These are phyloP conservation scores for Chouioia cunea DNA, from an alignment of 2,888 invertebrate species.

Conservation along the genomic window DNA sequence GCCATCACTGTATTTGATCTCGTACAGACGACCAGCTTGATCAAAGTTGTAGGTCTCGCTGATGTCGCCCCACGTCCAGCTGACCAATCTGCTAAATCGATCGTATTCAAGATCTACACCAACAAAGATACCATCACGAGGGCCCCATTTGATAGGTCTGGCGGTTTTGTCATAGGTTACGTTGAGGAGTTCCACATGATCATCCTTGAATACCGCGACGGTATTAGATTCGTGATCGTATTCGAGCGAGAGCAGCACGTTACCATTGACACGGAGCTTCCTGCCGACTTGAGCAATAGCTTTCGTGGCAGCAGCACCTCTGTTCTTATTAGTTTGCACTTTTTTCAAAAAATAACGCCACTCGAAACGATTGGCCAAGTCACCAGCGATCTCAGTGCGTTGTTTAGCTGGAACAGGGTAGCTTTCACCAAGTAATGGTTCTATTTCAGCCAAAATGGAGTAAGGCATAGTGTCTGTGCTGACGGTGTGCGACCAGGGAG, in stretches of 20 bases:
- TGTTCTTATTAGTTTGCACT: slow-evolving; percentile 72
- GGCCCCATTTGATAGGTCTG: slow-evolving; percentile 87
- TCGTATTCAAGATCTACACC: slow-evolving; percentile 94
- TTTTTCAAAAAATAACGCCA: slow-evolving; percentile 94
- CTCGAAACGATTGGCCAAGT: slow-evolving; percentile 92
- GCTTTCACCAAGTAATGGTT: slow-evolving; percentile 89
- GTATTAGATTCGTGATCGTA: slow-evolving; percentile 90
- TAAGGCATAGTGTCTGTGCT: slow-evolving; percentile 94
- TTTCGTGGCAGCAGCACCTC: slow-evolving; percentile 72
- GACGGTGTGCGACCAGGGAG: slow-evolving; percentile 89
- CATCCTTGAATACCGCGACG: slow-evolving; percentile 89
- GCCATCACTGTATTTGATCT: slow-evolving; percentile 91
- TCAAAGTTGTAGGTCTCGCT: slow-evolving; percentile 93
- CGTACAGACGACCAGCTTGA: slow-evolving; percentile 87
- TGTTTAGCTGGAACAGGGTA: slow-evolving; percentile 93
- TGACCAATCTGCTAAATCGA: slow-evolving; percentile 87
- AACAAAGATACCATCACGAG: slow-evolving; percentile 86
- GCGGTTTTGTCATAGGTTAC: slow-evolving; percentile 90
- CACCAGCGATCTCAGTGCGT: slow-evolving; percentile 89
- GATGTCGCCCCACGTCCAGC: slow-evolving; percentile 94
- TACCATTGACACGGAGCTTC: slow-evolving; percentile 90
- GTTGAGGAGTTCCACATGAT: slow-evolving; percentile 86
- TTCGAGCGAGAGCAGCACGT: slow-evolving; percentile 89
- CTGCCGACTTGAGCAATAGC: slow-evolving; percentile 86
- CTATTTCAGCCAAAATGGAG: slow-evolving; percentile 88